Evolutionary conservation across 2,113 vertebrate species (phyloP).

Genomic region (Leptodactylus fuscus): DNA sequence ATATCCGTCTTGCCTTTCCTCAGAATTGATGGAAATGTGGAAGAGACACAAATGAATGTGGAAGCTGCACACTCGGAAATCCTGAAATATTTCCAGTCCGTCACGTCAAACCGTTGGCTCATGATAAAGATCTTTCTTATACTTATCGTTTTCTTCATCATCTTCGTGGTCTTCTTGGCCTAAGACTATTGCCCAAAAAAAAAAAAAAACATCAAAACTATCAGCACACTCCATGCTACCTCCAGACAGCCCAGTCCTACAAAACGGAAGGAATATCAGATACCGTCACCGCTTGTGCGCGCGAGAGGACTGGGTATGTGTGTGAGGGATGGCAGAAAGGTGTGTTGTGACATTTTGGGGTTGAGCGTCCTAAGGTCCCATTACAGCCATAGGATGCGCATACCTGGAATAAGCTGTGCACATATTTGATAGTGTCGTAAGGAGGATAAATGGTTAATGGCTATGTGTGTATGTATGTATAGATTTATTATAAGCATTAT

Average conservation of each 20-base stretch:
- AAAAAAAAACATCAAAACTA: not conserved
- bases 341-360: not conserved
- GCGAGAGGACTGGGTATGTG: not conserved
- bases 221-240: conserved; percentile 41
- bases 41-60: conserved; percentile 90
- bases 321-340: not conserved
- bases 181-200: conserved; percentile 66
- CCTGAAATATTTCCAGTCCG: conserved; percentile 93
- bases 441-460: not conserved
- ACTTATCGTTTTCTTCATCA: conserved; percentile 90
- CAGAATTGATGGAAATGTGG: conserved; percentile 91
- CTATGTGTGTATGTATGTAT: conserved; percentile 32
- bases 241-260: not conserved
- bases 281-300: not conserved
- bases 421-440: conserved; percentile 17
- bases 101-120: conserved; percentile 94
- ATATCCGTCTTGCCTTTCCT: not conserved
- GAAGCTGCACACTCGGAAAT: conserved; percentile 90
- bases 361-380: not conserved
- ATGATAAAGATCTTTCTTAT: conserved; percentile 97
- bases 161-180: conserved; percentile 93
- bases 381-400: not conserved
- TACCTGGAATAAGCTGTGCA: not conserved
- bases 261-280: not conserved
- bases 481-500: conserved; percentile 22